Evolutionary conservation across 2,113 vertebrate species (phyloP).

Genomic region (Ia io): DNA sequence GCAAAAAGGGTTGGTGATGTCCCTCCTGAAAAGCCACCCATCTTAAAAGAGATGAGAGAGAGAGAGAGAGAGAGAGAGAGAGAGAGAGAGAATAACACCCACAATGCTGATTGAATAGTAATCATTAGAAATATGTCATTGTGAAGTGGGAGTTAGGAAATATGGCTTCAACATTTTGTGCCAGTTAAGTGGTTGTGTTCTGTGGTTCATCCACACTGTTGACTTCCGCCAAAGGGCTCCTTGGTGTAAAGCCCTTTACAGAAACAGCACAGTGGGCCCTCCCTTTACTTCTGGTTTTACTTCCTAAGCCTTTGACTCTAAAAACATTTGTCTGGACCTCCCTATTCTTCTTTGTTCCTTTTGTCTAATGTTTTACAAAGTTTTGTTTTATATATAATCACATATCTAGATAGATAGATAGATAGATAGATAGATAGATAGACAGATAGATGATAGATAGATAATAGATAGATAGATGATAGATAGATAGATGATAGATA

Average conservation of each 20-base stretch:
- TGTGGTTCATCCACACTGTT: neutral
- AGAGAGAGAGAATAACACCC: neutral
- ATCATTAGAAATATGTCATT: neutral
- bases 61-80: neutral
- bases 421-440: fast-evolving
- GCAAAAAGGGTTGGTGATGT: neutral
- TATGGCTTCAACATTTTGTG: neutral
- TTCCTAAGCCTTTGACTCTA: neutral
- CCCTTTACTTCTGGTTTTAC: neutral
- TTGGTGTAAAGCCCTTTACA: fast-evolving
- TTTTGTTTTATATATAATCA: neutral
- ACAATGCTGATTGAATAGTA: neutral
- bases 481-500: no score
- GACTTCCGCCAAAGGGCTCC: neutral
- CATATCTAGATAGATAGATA: neutral
- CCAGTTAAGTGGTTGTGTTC: neutral
- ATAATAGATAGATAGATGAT: neutral
- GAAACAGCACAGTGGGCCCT: neutral
- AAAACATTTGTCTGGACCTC: neutral
- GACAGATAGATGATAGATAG: no score
- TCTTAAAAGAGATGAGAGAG: neutral
- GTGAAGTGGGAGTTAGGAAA: neutral
- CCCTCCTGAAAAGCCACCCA: neutral
- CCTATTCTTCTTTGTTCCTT: neutral
- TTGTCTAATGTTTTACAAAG: neutral